Conservation (phyloP, 1,140 invertebrate species). For the Sminthurinus signatus region DNA sequence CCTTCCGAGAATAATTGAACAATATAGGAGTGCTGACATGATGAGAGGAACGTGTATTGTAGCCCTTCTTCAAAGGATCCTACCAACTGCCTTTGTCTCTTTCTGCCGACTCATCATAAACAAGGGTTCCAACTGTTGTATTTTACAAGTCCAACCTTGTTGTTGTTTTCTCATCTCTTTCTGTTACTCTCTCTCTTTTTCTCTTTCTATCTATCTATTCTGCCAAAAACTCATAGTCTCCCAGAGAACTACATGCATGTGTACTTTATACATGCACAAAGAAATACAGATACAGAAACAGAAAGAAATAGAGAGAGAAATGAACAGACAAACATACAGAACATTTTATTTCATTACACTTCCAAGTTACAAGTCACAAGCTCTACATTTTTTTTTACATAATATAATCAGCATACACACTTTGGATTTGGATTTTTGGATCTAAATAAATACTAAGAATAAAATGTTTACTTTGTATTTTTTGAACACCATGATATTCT, state of each 20-base stretch:
- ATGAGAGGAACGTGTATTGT: constrained; percentile 36
- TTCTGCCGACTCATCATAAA: constrained; percentile 41
- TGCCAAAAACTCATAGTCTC: constrained; percentile 5
- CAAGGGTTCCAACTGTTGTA: constrained; percentile 35
- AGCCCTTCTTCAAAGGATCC: constrained; percentile 35
- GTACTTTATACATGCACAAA: neutral
- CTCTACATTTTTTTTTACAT: too few species aligned
- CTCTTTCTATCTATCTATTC: too few species aligned
- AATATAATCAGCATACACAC: too few species aligned
- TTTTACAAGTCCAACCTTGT: constrained; percentile 20
- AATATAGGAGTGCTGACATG: constrained; percentile 41
- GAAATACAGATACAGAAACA: neutral
- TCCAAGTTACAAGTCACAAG: too few species aligned
- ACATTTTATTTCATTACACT: too few species aligned
- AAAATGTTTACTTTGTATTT: too few species aligned
- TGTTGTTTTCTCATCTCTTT: constrained; percentile 32
- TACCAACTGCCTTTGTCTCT: constrained; percentile 36
- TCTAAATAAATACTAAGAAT: too few species aligned
- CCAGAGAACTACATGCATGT: neutral
- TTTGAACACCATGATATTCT: too few species aligned
- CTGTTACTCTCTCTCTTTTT: neutral
- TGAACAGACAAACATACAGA: too few species aligned
- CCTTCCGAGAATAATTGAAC: constrained; percentile 41
- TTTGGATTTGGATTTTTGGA: too few species aligned
- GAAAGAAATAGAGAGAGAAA: too few species aligned